A percentile compares a stretch with the other conserved stretches of the same genome.
Evolutionary conservation across 2,113 vertebrate species (phyloP).

Genomic region (Oostethus manadensis): DNA sequence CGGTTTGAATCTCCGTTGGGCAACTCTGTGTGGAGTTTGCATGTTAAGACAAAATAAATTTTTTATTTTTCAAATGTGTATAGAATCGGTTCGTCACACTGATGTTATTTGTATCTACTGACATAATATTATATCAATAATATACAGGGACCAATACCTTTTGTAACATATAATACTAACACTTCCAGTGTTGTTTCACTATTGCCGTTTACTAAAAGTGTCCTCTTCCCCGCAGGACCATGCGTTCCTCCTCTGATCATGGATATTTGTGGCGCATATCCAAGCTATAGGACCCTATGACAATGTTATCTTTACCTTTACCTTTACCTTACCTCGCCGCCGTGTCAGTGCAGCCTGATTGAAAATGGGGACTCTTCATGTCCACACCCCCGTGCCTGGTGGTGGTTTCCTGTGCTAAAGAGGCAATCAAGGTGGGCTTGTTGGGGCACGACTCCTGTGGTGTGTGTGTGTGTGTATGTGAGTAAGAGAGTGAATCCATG

Average conservation of each 20-base stretch:
- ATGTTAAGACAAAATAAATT: too few relatives aligned
- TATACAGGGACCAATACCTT: too few relatives aligned
- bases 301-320: slow-evolving; percentile 21
- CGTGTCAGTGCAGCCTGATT: slow-evolving; percentile 32
- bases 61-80: too few relatives aligned
- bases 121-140: too few relatives aligned
- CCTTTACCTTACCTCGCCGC: not conserved
- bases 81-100: too few relatives aligned
- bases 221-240: slow-evolving; percentile 1
- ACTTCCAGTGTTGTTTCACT: slow-evolving; percentile 14
- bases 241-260: not conserved
- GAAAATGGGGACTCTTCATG: slow-evolving; percentile 23
- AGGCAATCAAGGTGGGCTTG: slow-evolving; percentile 36
- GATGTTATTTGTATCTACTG: too few relatives aligned
- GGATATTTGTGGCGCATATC: not conserved
- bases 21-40: too few relatives aligned
- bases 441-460: slow-evolving; percentile 38
- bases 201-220: not conserved
- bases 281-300: not conserved
- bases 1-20: too few relatives aligned
- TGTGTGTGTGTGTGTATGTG: slow-evolving; percentile 1
- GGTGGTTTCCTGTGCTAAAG: slow-evolving; percentile 40
- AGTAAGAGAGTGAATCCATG: slow-evolving; percentile 3
- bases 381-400: not conserved
- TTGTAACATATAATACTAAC: too few relatives aligned